Base-by-base conservation (phyloP, 2,113 vertebrate genomes). In the Percopsis transmontana region DNA sequence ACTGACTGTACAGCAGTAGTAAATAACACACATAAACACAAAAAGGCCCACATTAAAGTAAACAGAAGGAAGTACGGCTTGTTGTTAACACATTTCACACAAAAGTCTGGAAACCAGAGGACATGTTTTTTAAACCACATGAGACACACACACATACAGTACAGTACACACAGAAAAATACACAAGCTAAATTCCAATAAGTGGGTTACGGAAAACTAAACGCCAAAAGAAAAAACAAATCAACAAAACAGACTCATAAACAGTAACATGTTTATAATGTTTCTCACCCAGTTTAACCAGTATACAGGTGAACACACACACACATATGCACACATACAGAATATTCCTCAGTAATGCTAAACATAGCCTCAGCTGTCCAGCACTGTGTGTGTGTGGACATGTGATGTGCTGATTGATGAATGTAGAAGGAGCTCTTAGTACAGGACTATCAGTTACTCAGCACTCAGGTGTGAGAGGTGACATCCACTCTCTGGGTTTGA, bases 211-310 rank as follows among this genome's bases (percentile, higher is more conserved):
- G 62, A 51, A 75, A 19, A 59, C 48, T 20, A 23, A 53, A 67
- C 44, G 27, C 5, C 41, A 20, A 3, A 27, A 44, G 61, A 57
- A 24, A 66, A 33, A 62, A 47, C 27, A 3, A 8, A n/a, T 4
- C 3, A 62, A 21, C 21, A 62, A 75, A 67, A 39, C 54, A 48
- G 20, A 27, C 58, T 74, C 45, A 21, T 16, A 68, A 58, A 24
- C 53, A 58, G 68, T 18, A 57, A 51, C 53, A 50, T 60, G 65
- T 85, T 77, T 76, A 68, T 44, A 67, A 63, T 80, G 50, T 67
- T 62, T 38, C 50, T 68, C 50, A 68, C 77, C 58, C 60, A 13
- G 60, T 70, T 56, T 60, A 54, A 59, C 27, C 51, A 54, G 13
- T 48, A 44, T 14, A 68, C 45, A 18, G 50, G 64, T 73, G 65